Evolutionary conservation across 2,797 vertebrate species (phyloP), one percentile per base, ranked within the genome.

Genomic region (Gymnocypris eckloni): DNA sequence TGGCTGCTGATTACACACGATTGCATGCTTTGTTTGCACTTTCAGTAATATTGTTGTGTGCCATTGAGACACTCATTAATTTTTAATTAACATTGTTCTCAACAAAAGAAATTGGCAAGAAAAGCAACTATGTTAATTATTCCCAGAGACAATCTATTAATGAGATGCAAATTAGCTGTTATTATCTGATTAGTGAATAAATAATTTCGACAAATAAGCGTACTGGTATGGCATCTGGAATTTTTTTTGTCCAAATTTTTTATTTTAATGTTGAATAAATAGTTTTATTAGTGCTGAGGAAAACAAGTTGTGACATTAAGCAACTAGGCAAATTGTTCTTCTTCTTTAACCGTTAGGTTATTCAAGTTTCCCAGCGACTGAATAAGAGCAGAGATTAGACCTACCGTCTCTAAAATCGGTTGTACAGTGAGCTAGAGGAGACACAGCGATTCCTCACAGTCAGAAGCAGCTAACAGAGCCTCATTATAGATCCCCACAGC

Each of bases 401-500:
- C 87, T 87, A 56, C 88, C 12, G 83, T 69, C 66, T 86, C 52
- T 85, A 43, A 78, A 90, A 80, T 79, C 78, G 86, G 71, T 87
- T 87, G 86, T 89, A 81, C 80, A 71, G 78, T 86, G 79, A 89
- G 50, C 76, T 28, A n/a, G 33, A 59, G 81, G 81, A 78, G 61
- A 48, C 69, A 83, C 72, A 18, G 82, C n/a, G 48, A 72, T 84
- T 87, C 71, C 83, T 79, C 78, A 67, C 80, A 88, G 76, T 71
- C 73, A 48, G 89, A 90, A 45, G 13, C 79, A 79, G 89, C 85
- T 90, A 90, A 90, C 89, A 87, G 84, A 79, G 88, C 84, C 87
- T 89, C 77, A 87, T 92, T 91, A 90, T 89, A 88, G 84, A 48
- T 88, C 79, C 82, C 88, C 89, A 91, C 89, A 87, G 88, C 76